Conservation (phyloP, 1,140 invertebrate species). For the Zeugodacus cucurbitae region DNA sequence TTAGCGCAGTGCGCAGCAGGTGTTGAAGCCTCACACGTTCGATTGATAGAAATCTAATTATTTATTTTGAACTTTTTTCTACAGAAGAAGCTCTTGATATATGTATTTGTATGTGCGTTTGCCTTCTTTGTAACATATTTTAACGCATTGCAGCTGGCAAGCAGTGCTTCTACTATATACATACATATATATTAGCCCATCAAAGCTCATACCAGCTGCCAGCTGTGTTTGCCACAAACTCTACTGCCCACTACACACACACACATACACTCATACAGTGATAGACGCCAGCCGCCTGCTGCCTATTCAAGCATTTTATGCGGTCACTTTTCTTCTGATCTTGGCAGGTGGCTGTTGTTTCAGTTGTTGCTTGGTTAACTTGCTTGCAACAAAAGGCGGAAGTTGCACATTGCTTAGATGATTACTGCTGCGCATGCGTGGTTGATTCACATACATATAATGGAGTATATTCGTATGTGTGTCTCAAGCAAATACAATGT, state of each 20-base stretch:
- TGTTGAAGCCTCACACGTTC: conserved; percentile 30
- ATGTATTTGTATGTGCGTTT: not conserved
- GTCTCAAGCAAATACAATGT: not conserved
- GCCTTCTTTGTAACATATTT: not conserved
- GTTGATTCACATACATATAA: not conserved
- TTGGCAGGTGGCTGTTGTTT: conserved; percentile 35
- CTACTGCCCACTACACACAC: not conserved
- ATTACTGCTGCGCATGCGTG: conserved; percentile 27
- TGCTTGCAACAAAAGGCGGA: conserved; percentile 24
- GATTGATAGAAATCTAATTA: conserved; percentile 38
- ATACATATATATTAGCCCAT: not conserved
- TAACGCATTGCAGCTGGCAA: not conserved
- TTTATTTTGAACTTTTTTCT: not conserved
- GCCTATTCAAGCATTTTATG: not conserved
- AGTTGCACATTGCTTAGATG: conserved; percentile 38
- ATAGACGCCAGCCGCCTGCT: not conserved
- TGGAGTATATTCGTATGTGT: not conserved
- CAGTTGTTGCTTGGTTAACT: too few relatives aligned
- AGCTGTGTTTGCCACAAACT: not conserved
- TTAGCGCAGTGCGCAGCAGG: not conserved
- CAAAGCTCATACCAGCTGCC: not conserved
- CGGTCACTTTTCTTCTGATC: conserved; percentile 19
- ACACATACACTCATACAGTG: too few relatives aligned
- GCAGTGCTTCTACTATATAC: not conserved
- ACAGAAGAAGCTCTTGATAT: not conserved